Evolutionary conservation across 92 coral and sea anemone genomes (phyloP).

Genomic region (Epizoanthus ramosus): DNA sequence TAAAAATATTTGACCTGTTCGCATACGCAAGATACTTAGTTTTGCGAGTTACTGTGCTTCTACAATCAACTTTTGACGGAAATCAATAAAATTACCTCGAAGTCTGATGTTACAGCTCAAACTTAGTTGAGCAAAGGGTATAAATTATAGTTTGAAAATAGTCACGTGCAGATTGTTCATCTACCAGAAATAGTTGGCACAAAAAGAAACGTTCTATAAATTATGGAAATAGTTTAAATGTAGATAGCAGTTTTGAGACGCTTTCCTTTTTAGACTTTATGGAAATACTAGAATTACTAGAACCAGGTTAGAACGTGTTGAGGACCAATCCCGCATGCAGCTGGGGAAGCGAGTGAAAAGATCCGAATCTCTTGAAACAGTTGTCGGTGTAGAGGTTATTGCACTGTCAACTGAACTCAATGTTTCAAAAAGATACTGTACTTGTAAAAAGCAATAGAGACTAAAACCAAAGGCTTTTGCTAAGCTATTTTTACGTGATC

Average conservation of each 20-base stretch:
- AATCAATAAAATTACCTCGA: no score
- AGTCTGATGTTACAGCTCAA: no score
- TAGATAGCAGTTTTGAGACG: neutral
- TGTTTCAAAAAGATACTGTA: neutral
- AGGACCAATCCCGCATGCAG: no score
- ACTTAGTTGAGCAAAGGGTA: neutral
- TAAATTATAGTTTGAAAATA: constrained; percentile 5
- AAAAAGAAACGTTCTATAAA: neutral
- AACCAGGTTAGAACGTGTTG: neutral
- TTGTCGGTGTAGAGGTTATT: neutral
- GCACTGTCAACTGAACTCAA: neutral
- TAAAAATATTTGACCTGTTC: no score
- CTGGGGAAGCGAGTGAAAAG: no score
- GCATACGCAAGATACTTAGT: no score
- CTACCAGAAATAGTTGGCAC: no score
- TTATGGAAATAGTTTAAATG: neutral
- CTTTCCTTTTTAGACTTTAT: neutral
- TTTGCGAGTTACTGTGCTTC: no score
- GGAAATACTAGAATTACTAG: neutral
- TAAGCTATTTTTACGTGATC: constrained; percentile 23
- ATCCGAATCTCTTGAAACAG: no score
- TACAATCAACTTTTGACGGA: no score
- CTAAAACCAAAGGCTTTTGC: neutral
- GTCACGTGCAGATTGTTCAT: neutral
- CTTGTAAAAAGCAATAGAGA: neutral